Base-by-base conservation (phyloP, 2,113 vertebrate genomes). In the Rostratula benghalensis region DNA sequence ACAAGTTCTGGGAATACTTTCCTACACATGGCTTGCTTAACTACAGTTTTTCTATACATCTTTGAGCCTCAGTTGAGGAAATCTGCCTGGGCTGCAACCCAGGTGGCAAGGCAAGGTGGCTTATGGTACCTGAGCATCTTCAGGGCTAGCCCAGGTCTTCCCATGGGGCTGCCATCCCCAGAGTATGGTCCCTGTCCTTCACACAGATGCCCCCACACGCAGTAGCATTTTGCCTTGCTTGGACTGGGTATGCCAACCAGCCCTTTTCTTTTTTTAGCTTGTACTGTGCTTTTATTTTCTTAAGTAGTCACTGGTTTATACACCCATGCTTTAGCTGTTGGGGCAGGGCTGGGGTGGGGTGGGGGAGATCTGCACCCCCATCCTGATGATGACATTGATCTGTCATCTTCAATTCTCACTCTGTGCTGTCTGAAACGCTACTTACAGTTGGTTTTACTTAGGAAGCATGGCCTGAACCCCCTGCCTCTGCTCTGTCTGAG, bases 141-240 rank as follows among this genome's bases (percentile, higher is more conserved):
- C 24, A 27, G 13, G 0, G 11, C 31, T 53, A 46, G 24, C 19
- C 74, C 88, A 45, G n/a, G 30, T 28, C 35, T 75, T 53, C 30
- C 41, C 46, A 30, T 5, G 19, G 33, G 31, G 12, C 70, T 93
- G 33, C 20, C 21, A n/a, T 25, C 24, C 45, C 35, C 27, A 3
- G 17, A 61, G 22, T 1, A 0, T 11, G 13, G 28, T 68, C 24
- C 14, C 53, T n/a, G 22, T 64, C 43, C 51, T 28, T n/a, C 37
- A 50, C 22, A 39, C n/a, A 30, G 31, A 28, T 35, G 13, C 2
- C 33, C 15, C 35, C 51, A 12, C 1, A 1, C 0, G 9, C 13
- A 65, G 41, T 7, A 39, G 60, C 0, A 2, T 45, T 76, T 64
- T 13, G 6, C 11, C n/a, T 48, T 70, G 31, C 56, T 78, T 78